phyloP scores from a whole-genome alignment of 2,888 invertebrate genomes.

The Ethmia dodecea region DNA sequence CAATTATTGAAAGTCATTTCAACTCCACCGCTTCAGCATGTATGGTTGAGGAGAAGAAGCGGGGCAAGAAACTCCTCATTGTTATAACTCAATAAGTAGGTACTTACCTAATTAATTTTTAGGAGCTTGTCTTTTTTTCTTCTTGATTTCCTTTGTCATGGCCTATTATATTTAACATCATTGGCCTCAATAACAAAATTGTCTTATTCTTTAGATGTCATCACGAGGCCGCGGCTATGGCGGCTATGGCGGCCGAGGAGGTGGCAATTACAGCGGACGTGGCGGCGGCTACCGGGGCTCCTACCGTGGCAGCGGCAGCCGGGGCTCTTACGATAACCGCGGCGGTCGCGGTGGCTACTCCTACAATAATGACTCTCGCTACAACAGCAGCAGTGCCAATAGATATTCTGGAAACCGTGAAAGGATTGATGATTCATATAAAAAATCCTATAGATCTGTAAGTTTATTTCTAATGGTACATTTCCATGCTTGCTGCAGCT shows the following conservation, averaged over 20 bases:
- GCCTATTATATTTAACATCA: too few relatives aligned
- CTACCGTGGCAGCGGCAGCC: slow-evolving; percentile 52
- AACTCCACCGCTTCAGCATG: too few relatives aligned
- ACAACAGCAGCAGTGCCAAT: slow-evolving; percentile 50
- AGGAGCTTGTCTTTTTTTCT: too few relatives aligned
- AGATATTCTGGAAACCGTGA: slow-evolving; percentile 57
- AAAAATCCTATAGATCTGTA: slow-evolving; percentile 68
- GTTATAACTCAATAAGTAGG: too few relatives aligned
- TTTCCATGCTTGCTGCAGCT: not conserved
- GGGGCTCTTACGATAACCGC: slow-evolving; percentile 59
- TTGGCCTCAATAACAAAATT: not conserved
- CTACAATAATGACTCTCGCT: slow-evolving; percentile 61
- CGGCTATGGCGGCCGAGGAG: slow-evolving; percentile 46
- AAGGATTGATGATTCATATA: slow-evolving; percentile 65
- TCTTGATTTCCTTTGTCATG: too few relatives aligned
- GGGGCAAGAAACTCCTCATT: too few relatives aligned
- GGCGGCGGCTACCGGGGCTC: slow-evolving; percentile 57
- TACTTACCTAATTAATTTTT: too few relatives aligned
- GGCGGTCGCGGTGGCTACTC: slow-evolving; percentile 62
- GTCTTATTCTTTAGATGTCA: slow-evolving; percentile 49
- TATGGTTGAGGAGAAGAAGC: too few relatives aligned
- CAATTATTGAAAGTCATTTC: too few relatives aligned
- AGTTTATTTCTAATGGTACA: too few relatives aligned
- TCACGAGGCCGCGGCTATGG: slow-evolving; percentile 66
- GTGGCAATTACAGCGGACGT: slow-evolving; percentile 52